phyloP scores from a whole-genome alignment of 2,888 invertebrate genomes.

The Drosophila rubida region DNA sequence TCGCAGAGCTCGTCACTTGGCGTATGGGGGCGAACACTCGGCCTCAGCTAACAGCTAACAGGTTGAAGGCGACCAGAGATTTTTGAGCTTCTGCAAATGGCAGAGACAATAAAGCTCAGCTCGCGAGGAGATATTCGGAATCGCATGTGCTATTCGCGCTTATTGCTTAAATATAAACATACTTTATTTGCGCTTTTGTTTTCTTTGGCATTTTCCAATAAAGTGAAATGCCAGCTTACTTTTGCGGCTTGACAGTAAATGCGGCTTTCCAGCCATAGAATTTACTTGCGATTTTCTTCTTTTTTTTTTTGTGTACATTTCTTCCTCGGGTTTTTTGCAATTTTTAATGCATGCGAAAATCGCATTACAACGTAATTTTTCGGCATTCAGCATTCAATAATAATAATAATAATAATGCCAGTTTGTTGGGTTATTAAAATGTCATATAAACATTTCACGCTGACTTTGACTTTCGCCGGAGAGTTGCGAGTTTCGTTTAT shows the following conservation, averaged over 20 bases:
- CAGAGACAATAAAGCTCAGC: slow-evolving; percentile 70
- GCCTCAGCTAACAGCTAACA: slow-evolving; percentile 50
- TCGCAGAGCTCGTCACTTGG: slow-evolving; percentile 36
- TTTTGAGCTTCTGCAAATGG: slow-evolving; percentile 59
- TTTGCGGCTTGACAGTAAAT: slow-evolving; percentile 60
- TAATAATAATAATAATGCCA: slow-evolving; percentile 46
- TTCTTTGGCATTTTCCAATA: slow-evolving; percentile 59
- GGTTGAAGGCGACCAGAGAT: slow-evolving; percentile 66
- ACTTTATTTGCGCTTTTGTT: slow-evolving; percentile 17
- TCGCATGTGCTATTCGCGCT: slow-evolving; percentile 16
- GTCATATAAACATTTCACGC: slow-evolving; percentile 67
- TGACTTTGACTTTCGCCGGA: slow-evolving; percentile 58
- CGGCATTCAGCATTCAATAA: slow-evolving; percentile 54
- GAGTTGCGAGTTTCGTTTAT: slow-evolving; percentile 15
- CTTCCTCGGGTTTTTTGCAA: too few relatives aligned
- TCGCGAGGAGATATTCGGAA: not conserved
- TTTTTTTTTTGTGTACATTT: not conserved
- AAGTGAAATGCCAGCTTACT: slow-evolving; percentile 65
- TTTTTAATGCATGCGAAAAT: slow-evolving; percentile 32
- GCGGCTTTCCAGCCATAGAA: slow-evolving; percentile 55
- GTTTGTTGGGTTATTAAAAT: slow-evolving; percentile 74
- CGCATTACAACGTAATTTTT: slow-evolving; percentile 64
- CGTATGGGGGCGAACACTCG: too few relatives aligned
- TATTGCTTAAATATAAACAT: slow-evolving; percentile 24
- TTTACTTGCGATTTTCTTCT: slow-evolving; percentile 17